Evolutionary conservation across 2,113 vertebrate genomes (phyloP), one percentile per base, ranked within the genome.

Genomic region (Machaerirhynchus nigripectus): DNA sequence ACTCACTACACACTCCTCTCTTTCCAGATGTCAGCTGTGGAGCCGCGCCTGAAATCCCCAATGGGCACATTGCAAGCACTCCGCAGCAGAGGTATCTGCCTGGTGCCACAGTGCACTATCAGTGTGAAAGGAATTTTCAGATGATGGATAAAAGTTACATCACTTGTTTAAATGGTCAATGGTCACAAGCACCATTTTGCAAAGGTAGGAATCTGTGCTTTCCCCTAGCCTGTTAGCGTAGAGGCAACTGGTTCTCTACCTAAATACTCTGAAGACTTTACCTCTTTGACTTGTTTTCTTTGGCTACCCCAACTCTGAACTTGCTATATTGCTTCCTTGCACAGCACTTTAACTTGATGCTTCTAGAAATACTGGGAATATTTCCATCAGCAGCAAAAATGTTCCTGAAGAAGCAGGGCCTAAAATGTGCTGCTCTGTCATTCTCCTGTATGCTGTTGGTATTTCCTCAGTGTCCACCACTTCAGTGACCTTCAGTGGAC

Each of bases 111-210:
- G 94, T 95, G 75, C 50, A 61, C 20, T 97, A 95, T 19, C 70
- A 79, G 70, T 97, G 96, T 80, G 70, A 83, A 40, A 73, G 28
- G 4, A 76, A 64, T 44, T 96, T 95, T 28, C 79, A 92, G 42
- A 79, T 95, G 5, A 9, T 0, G 1, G 75, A 40, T 49, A 7
- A 1, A 60, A 60, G 80, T 79, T 28, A 73, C 9, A 1, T 80
- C 79, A 11, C 15, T 13, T 96, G 96, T 37, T 37, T 28, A 28
- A 26, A 88, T 20, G 67, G 91, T 12, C 21, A 83, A 16, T 96
- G 96, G 96, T 93, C 96, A 56, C 27, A 53, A 56, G 27, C 35
- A 53, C 96, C 95, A 47, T 47, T 14, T 7, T 96, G 96, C 71
- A 90, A 40, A 96, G 96, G 96, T 96, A 94, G 24, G 89, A 76